phyloP scores from a whole-genome alignment of 92 coral and sea anemone genomes.

The Zoanthus sansibaricus region DNA sequence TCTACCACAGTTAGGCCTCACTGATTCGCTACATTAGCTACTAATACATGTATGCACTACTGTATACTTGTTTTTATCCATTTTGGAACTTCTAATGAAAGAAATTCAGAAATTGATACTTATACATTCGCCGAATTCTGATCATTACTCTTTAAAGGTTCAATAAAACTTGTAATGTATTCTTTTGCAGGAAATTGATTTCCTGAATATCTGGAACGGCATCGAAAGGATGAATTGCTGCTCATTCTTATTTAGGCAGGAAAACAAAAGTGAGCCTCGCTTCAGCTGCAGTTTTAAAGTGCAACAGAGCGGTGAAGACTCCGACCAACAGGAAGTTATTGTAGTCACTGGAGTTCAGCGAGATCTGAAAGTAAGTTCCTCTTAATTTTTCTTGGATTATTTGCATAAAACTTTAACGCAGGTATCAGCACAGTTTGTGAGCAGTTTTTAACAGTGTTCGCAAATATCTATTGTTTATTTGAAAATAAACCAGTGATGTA shows the following conservation, averaged over 20 bases:
- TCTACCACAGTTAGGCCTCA: too few species aligned
- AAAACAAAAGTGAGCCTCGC: constrained; percentile 29
- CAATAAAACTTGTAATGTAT: not conserved
- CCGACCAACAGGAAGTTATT: constrained; percentile 62
- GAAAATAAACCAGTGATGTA: too few species aligned
- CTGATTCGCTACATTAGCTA: too few species aligned
- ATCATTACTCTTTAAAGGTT: not conserved
- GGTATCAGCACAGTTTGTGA: too few species aligned
- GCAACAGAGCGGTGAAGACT: constrained; percentile 60
- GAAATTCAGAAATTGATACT: too few species aligned
- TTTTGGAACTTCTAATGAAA: too few species aligned
- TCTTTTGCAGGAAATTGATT: constrained; percentile 62
- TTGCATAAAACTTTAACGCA: not conserved
- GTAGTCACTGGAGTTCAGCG: constrained; percentile 60
- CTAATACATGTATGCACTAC: too few species aligned
- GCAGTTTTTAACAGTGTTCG: too few species aligned
- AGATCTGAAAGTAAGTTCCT: not conserved
- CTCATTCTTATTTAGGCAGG: constrained; percentile 55
- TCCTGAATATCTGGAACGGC: constrained; percentile 72
- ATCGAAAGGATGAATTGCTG: constrained; percentile 65
- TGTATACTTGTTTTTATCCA: too few species aligned
- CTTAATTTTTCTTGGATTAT: not conserved
- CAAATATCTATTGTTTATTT: too few species aligned
- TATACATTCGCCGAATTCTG: not conserved
- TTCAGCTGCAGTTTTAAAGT: constrained; percentile 64